Percentiles rank a stretch among this genome's conserved stretches.
These are phyloP conservation scores for Chamaetylas fuelleborni DNA, from an alignment of 2,113 vertebrate genomes.

Conservation along the genomic window DNA sequence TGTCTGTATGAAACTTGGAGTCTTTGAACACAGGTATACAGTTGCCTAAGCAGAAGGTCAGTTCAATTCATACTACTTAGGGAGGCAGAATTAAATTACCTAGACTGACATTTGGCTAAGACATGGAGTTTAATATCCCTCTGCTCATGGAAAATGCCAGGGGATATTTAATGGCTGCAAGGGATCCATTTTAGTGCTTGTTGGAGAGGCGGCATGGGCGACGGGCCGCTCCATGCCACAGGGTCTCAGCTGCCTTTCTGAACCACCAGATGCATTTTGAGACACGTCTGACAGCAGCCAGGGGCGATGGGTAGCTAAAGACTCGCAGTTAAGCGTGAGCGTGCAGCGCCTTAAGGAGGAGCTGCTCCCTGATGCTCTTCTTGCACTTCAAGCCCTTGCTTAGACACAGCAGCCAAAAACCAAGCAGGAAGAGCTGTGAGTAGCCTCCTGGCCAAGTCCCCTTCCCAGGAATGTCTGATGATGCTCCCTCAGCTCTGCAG, in stretches of 20 bases:
- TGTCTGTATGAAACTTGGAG: neutral
- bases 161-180: constrained; percentile 30
- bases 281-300: neutral
- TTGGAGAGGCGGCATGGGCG: neutral
- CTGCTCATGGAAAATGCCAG: constrained; percentile 56
- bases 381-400: neutral
- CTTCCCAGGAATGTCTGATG: constrained; percentile 47
- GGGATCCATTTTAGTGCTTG: neutral
- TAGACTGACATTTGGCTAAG: constrained; percentile 67
- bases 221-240: neutral
- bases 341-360: neutral
- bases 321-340: rapidly evolving
- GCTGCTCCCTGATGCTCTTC: neutral
- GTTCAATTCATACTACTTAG: constrained; percentile 65
- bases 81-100: constrained; percentile 63
- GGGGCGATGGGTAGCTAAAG: neutral
- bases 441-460: neutral
- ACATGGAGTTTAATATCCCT: constrained; percentile 61
- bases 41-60: constrained; percentile 61
- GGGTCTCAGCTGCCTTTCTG: constrained; percentile 1
- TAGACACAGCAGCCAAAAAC: neutral
- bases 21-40: constrained; percentile 11
- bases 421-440: neutral
- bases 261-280: neutral
- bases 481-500: constrained; percentile 26